These are phyloP conservation scores for Eupeodes luniger DNA, from an alignment of 2,888 invertebrate genomes.

Conservation along the genomic window DNA sequence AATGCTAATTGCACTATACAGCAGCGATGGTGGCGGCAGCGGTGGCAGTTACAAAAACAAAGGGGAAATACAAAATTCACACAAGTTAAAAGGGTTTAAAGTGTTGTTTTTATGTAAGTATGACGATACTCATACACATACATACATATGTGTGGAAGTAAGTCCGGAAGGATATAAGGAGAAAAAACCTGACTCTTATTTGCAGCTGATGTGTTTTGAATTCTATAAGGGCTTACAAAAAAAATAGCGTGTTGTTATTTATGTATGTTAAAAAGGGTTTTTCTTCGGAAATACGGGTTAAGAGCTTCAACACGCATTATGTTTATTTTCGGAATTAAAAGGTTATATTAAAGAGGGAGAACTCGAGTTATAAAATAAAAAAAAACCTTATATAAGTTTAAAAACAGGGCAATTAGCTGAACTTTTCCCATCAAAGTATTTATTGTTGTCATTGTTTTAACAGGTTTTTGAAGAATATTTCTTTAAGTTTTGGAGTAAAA, in stretches of 20 bases:
- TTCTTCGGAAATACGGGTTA: neutral
- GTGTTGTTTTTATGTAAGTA: neutral
- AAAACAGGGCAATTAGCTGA: too few species aligned
- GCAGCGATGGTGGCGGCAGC: too few species aligned
- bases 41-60: slow-evolving; percentile 46
- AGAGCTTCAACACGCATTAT: neutral
- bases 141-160: too few species aligned
- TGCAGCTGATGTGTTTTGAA: slow-evolving; percentile 55
- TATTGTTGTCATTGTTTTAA: too few species aligned
- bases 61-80: slow-evolving; percentile 62
- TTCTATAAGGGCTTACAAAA: neutral
- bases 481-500: too few species aligned
- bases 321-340: too few species aligned
- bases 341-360: too few species aligned
- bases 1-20: slow-evolving; percentile 66
- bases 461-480: too few species aligned
- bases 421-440: too few species aligned
- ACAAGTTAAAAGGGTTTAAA: slow-evolving; percentile 41
- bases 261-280: neutral
- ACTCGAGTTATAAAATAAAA: too few species aligned
- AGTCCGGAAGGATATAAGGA: slow-evolving; percentile 45
- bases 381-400: too few species aligned
- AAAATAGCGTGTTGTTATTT: neutral
- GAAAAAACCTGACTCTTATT: neutral
- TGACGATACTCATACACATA: too few species aligned